Evolutionary conservation across 2,888 invertebrate species (phyloP).

Genomic region (Amphipoea oculea): DNA sequence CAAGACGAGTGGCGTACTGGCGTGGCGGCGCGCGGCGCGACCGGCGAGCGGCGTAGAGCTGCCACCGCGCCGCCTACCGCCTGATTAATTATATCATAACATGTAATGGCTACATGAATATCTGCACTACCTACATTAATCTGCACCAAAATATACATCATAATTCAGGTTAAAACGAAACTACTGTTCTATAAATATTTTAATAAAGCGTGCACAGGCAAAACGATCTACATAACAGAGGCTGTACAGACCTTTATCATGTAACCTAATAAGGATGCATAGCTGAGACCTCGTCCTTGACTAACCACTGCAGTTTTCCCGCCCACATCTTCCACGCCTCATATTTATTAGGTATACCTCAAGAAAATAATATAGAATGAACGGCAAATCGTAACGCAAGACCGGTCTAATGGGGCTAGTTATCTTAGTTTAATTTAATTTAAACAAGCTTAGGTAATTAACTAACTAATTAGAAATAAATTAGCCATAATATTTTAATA

Average conservation of each 20-base stretch:
- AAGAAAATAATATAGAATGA: neutral
- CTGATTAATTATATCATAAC: slow-evolving; percentile 67
- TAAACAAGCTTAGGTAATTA: slow-evolving; percentile 29
- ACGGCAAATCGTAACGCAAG: slow-evolving; percentile 17
- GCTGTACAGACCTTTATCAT: neutral
- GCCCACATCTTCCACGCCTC: neutral
- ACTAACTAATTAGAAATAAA: slow-evolving; percentile 36
- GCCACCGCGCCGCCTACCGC: slow-evolving; percentile 54
- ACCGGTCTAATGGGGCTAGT: slow-evolving; percentile 13
- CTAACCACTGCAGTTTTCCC: slow-evolving; percentile 19
- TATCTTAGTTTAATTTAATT: slow-evolving; percentile 38
- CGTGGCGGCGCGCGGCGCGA: slow-evolving; percentile 30
- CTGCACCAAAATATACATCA: slow-evolving; percentile 10
- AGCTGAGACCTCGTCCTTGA: neutral
- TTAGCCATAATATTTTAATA: slow-evolving; percentile 5
- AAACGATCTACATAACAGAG: neutral
- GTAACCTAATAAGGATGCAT: slow-evolving; percentile 1
- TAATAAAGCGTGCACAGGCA: neutral
- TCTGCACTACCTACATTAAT: slow-evolving; percentile 41
- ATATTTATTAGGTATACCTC: neutral
- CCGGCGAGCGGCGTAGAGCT: slow-evolving; percentile 13
- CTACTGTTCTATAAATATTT: neutral
- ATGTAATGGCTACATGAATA: slow-evolving; percentile 57
- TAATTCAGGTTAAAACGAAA: slow-evolving; percentile 8
- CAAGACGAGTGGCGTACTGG: slow-evolving; percentile 45